Percentiles rank a stretch among this genome's conserved stretches.
Evolutionary conservation across 2,113 vertebrate genomes (phyloP).

Genomic region (Pomatorhinus ruficollis): DNA sequence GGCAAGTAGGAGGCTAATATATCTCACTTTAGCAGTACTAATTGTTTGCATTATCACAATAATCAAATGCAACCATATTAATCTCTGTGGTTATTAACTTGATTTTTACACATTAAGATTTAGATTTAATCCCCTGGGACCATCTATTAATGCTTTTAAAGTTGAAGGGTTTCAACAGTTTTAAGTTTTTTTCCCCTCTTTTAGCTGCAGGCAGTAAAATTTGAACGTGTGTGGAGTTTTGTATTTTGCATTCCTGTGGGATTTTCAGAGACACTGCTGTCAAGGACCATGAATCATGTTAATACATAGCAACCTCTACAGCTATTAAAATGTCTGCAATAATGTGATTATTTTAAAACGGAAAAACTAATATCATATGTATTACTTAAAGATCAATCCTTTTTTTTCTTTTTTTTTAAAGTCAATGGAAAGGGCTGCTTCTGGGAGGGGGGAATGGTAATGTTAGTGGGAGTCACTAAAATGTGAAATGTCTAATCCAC

Average conservation of each 20-base stretch:
- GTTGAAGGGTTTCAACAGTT: slow-evolving; percentile 87
- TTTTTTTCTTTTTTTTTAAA: slow-evolving; percentile 41
- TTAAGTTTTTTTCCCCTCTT: slow-evolving; percentile 78
- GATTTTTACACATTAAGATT: slow-evolving; percentile 87
- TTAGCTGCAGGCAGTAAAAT: slow-evolving; percentile 88
- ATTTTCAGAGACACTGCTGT: slow-evolving; percentile 84
- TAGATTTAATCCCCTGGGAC: slow-evolving; percentile 83
- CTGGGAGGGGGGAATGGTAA: slow-evolving; percentile 37
- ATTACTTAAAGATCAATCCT: slow-evolving; percentile 81
- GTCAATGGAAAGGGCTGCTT: slow-evolving; percentile 59
- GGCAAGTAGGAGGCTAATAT: slow-evolving; percentile 77
- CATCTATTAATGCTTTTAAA: slow-evolving; percentile 88
- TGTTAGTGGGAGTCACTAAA: slow-evolving; percentile 56
- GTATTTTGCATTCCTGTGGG: slow-evolving; percentile 84
- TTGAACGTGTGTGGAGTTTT: slow-evolving; percentile 83
- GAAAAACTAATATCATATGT: slow-evolving; percentile 82
- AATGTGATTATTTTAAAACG: slow-evolving; percentile 86
- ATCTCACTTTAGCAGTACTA: slow-evolving; percentile 80
- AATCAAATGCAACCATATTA: slow-evolving; percentile 86
- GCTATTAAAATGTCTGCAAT: slow-evolving; percentile 88
- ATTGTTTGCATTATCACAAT: slow-evolving; percentile 86
- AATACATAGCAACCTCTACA: slow-evolving; percentile 86
- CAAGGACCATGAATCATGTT: slow-evolving; percentile 87
- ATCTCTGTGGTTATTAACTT: slow-evolving; percentile 85
- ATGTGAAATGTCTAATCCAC: slow-evolving; percentile 56